Conservation (phyloP, 2,797 vertebrate genomes). For the Rallus crepitans region DNA sequence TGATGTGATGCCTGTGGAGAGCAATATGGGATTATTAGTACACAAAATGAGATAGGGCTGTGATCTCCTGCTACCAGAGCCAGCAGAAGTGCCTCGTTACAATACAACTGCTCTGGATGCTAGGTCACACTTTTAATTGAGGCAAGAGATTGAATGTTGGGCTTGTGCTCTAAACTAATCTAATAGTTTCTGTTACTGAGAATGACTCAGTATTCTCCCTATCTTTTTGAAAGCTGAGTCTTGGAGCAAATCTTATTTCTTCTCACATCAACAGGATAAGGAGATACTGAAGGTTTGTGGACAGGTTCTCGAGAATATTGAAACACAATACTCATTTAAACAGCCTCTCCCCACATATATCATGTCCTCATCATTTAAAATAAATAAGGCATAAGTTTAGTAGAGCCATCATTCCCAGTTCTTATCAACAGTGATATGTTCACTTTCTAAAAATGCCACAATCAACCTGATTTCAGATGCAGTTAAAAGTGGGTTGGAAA, state of each 20-base stretch:
- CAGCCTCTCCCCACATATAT: neutral
- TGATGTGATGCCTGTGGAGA: slow-evolving; percentile 18
- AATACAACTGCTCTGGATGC: neutral
- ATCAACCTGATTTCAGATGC: neutral
- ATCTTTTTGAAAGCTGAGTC: neutral
- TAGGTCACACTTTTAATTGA: neutral
- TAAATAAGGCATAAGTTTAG: neutral
- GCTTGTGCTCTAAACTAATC: neutral
- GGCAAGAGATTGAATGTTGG: neutral
- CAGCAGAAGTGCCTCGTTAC: neutral
- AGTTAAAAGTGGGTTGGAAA: neutral
- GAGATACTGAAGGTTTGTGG: neutral
- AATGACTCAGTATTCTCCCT: neutral
- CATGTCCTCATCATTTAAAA: neutral
- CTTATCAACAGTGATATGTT: neutral
- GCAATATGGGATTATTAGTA: slow-evolving; percentile 27
- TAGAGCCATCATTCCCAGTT: neutral
- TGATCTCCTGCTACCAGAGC: neutral
- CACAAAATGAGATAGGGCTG: slow-evolving; percentile 10
- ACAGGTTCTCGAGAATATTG: neutral
- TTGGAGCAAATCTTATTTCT: neutral
- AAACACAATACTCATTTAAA: neutral
- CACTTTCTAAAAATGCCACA: neutral
- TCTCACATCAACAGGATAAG: neutral
- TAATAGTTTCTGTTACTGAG: neutral